Conservation (phyloP, 2,113 vertebrate species). For the Empidonax alnorum region DNA sequence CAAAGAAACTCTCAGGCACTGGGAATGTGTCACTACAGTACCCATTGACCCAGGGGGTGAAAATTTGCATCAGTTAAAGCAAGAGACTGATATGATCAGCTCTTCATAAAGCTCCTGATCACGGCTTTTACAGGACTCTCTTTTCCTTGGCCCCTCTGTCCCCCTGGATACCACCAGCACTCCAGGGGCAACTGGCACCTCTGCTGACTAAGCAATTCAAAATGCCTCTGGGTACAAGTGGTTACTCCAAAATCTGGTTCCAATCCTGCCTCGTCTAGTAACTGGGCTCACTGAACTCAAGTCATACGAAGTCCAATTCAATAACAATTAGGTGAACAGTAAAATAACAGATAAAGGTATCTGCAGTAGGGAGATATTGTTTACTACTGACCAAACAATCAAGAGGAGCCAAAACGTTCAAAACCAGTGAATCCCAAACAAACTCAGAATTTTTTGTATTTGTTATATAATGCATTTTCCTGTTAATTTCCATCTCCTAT, state of each 20-base stretch:
- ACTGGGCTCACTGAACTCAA: background rate
- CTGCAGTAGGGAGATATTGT: background rate
- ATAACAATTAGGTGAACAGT: background rate
- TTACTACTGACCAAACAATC: background rate
- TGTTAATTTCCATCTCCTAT: background rate
- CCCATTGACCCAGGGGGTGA: background rate
- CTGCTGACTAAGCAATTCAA: background rate
- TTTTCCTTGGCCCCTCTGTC: background rate
- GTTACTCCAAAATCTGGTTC: background rate
- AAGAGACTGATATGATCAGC: background rate
- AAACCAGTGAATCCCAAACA: background rate
- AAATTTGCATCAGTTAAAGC: background rate
- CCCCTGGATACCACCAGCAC: background rate
- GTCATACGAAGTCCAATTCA: background rate
- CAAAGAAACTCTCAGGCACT: background rate
- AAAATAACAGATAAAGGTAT: background rate
- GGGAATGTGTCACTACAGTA: background rate
- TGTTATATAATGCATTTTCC: background rate
- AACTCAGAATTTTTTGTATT: background rate
- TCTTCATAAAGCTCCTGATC: background rate
- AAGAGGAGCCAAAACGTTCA: background rate
- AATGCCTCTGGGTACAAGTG: background rate
- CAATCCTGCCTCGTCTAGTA: background rate
- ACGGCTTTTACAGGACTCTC: background rate
- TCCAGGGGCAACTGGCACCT: background rate